A percentile compares a stretch with the other conserved stretches of the same genome.
These are phyloP conservation scores for Ameiurus melas DNA, from an alignment of 2,113 vertebrate species.

Conservation along the genomic window DNA sequence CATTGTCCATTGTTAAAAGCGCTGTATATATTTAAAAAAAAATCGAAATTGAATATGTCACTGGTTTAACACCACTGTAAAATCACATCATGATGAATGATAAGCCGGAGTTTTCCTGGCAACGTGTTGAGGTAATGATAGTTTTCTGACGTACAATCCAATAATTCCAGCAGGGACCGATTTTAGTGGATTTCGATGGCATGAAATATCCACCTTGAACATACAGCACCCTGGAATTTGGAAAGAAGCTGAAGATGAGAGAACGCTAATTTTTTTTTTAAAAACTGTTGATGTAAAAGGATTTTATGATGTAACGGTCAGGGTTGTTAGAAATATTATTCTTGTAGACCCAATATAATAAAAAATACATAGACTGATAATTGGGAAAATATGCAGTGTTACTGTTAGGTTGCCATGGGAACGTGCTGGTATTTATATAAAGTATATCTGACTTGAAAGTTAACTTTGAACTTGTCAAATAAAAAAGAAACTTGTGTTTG, in stretches of 20 bases:
- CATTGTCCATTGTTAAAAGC: constrained; percentile 6
- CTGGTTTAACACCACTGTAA: constrained; percentile 66
- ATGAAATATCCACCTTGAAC: constrained; percentile 59
- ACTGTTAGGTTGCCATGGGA: constrained; percentile 54
- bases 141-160: constrained; percentile 73
- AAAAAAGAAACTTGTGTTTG: constrained; percentile 51
- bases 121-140: constrained; percentile 64
- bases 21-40: not conserved
- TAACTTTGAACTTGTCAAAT: constrained; percentile 51
- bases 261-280: constrained; percentile 24
- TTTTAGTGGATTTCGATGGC: constrained; percentile 63
- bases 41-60: constrained; percentile 41
- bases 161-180: constrained; percentile 74
- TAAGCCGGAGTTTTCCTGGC: constrained; percentile 69
- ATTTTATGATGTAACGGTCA: constrained; percentile 58
- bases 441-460: constrained; percentile 58
- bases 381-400: constrained; percentile 58
- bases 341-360: constrained; percentile 43
- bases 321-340: constrained; percentile 53
- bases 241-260: constrained; percentile 29
- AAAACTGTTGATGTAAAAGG: constrained; percentile 56
- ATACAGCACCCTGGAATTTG: constrained; percentile 61
- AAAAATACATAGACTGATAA: constrained; percentile 53
- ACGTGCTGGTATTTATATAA: constrained; percentile 60
- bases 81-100: constrained; percentile 69